Base-by-base conservation (phyloP, 2,888 invertebrate genomes). In the Elmis aenea region DNA sequence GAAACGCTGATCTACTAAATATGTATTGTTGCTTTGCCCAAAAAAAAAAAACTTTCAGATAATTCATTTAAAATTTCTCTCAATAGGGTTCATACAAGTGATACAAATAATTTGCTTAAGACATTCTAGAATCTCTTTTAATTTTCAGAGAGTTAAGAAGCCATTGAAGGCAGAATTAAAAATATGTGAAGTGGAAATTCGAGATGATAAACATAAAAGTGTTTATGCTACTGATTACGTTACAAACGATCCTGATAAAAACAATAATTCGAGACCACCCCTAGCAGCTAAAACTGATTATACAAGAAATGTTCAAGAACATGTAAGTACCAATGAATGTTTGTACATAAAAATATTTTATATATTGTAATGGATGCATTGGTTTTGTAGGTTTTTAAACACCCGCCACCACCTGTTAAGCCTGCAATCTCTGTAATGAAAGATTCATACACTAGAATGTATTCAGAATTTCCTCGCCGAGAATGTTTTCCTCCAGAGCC, bases 391-490 rank as follows among this genome's bases (percentile, higher is more conserved):
- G 41, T 61, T 38, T 58, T 61, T 45, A 47, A 46, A 46, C 49
- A 57, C 38, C 61, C 61, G 6, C 59, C 62, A 1, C 51, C 52
- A 9, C 55, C 58, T 1, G 53, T 52, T 14, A 26, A 28, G 10
- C 40, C 46, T 0, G 38, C 33, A 24, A 32, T 56, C 28, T 58
- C 62, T 1, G 62, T 60, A 52, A 60, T 55, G 52, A 59, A 62
- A 38, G 57, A 56, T 9, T 43, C 51, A n/a, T 64, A 57, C 43
- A 36, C 38, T 13, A 46, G 37, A 11, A 42, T 50, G 31, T 49
- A 33, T 23, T 30, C 39, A n/a, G 38, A 25, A 3, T 26, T 18
- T 9, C 16, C 33, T 20, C 29, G 31, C 12, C 32, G 49, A 35
- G 50, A 54, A 33, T 50, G 54, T 5, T 42, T 35, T 33, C 54